phyloP scores from a whole-genome alignment of 92 coral and sea anemone genomes.

The Palythoa caribaeorum region DNA sequence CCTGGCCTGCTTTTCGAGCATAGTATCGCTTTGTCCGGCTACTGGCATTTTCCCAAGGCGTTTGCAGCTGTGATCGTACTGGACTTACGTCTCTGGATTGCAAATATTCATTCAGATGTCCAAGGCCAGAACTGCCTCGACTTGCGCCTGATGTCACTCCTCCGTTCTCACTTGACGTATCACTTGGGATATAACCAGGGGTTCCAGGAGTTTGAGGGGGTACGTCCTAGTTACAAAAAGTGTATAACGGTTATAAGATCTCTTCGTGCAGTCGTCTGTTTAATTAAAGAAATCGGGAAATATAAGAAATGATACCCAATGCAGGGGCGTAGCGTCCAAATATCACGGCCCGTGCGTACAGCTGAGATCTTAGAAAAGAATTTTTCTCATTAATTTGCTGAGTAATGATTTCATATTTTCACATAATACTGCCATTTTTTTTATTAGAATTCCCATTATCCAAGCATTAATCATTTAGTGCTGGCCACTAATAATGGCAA shows the following conservation, averaged over 20 bases:
- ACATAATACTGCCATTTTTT: too few relatives aligned
- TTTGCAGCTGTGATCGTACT: conserved; percentile 49
- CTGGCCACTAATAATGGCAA: too few relatives aligned
- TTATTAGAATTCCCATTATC: too few relatives aligned
- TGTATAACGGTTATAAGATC: conserved; percentile 27
- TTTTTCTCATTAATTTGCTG: too few relatives aligned
- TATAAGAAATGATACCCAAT: conserved; percentile 21
- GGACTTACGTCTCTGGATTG: conserved; percentile 40
- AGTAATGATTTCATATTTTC: too few relatives aligned
- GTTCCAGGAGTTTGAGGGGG: conserved; percentile 55
- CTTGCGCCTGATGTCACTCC: conserved; percentile 30
- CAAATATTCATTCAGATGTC: conserved; percentile 45
- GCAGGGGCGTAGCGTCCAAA: too few relatives aligned
- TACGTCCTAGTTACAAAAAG: conserved; percentile 38
- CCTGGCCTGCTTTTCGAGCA: conserved; percentile 53
- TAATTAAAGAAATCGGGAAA: conserved; percentile 33
- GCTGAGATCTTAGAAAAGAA: too few relatives aligned
- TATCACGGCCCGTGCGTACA: too few relatives aligned
- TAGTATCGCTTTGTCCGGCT: conserved; percentile 47
- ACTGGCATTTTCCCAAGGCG: conserved; percentile 48
- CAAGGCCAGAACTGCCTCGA: conserved; percentile 41
- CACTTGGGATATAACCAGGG: conserved; percentile 47
- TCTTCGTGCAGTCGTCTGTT: conserved; percentile 36
- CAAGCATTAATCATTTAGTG: too few relatives aligned
- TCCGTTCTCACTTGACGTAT: conserved; percentile 36